Base-by-base conservation (phyloP, 2,113 vertebrate genomes). In the Oreamnos americanus region DNA sequence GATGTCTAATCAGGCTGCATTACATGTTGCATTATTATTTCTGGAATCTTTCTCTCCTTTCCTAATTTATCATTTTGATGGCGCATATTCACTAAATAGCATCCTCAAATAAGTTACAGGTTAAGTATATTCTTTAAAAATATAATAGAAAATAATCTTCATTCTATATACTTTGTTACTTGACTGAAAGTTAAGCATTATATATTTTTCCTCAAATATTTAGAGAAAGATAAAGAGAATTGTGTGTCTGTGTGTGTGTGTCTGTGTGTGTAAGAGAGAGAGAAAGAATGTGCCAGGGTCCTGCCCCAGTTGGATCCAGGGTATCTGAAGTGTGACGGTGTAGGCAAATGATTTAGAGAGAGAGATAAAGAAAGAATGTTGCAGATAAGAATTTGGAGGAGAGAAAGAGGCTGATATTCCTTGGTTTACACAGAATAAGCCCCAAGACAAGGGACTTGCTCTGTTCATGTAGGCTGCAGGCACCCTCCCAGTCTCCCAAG, bases 291-390 rank as follows among this genome's bases (percentile, higher is more conserved):
- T 49, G 49, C 49, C 1, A 0, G 49, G 49, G 13, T 49, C 49
- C 49, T 49, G 3, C 49, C 13, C 13, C 1, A 3, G 49, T 14
- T 49, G 49, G 49, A 49, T 49, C 49, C 13, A 49, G 49, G 49
- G 13, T 49, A 49, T 49, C 13, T 4, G 3, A 49, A 49, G 49
- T 14, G 13, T 14, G 49, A 49, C 0, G 13, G 49, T 3, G 0
- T 49, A 0, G 3, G 49, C 13, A 4, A 49, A 49, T 49, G 49
- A 49, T 49, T 14, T 49, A 49, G 13, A 49, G 49, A 49, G 13
- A 49, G 49, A 49, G 49, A 49, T 49, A 49, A 49, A 49, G 49
- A 49, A 49, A 49, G 49, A 49, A 49, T 49, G 49, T 49, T 14
- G 49, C 49, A 14, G 49, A 49, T 49, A 49, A 49, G 49, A 49